Conservation (phyloP, 2,888 invertebrate species). For the Acanthopleura granulata region DNA sequence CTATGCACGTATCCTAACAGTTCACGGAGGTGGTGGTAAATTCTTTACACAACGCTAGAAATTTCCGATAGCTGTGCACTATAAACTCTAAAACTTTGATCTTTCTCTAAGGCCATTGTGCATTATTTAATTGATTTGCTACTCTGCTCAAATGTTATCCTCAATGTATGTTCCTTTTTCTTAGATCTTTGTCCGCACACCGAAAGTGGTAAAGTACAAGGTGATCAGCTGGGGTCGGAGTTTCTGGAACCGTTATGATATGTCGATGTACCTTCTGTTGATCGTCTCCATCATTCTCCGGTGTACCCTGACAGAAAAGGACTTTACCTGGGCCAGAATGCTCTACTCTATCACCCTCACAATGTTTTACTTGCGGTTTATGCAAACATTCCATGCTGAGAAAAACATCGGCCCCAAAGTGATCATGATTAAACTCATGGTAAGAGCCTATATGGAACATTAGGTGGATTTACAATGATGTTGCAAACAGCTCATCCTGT, state of each 20-base stretch:
- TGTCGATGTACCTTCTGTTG: constrained; percentile 57
- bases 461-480: too few relatives aligned
- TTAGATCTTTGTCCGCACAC: constrained; percentile 57
- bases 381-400: constrained; percentile 65
- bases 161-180: constrained; percentile 7
- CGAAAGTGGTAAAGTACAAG: constrained; percentile 53
- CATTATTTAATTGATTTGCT: too few relatives aligned
- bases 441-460: constrained; percentile 34
- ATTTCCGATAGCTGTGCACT: too few relatives aligned
- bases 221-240: constrained; percentile 56
- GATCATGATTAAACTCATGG: constrained; percentile 69
- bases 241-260: constrained; percentile 67
- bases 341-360: constrained; percentile 62
- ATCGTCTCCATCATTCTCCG: constrained; percentile 60
- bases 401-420: constrained; percentile 69
- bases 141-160: too few relatives aligned
- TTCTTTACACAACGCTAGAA: too few relatives aligned
- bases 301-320: constrained; percentile 39
- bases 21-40: too few relatives aligned
- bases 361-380: constrained; percentile 64
- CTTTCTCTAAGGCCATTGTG: too few relatives aligned
- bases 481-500: too few relatives aligned
- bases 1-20: too few relatives aligned
- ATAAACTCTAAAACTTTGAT: too few relatives aligned
- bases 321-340: constrained; percentile 58